phyloP scores from a whole-genome alignment of 2,113 vertebrate species.

The Stigmatopora nigra region DNA sequence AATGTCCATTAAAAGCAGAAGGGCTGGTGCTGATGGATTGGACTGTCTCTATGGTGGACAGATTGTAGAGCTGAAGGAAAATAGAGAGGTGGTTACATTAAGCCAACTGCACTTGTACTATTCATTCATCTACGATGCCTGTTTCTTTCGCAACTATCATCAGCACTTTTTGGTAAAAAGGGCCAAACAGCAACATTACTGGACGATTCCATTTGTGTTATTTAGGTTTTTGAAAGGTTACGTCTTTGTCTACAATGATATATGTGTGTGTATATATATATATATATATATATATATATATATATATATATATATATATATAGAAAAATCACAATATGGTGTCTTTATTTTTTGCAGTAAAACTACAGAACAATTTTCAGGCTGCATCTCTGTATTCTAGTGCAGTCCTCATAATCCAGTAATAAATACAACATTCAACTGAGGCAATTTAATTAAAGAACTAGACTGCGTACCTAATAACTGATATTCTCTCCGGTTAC shows the following conservation, averaged over 20 bases:
- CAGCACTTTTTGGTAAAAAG: neutral
- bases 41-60: slow-evolving; percentile 35
- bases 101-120: slow-evolving; percentile 1
- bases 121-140: slow-evolving; percentile 19
- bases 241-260: no score
- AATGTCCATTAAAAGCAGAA: slow-evolving; percentile 38
- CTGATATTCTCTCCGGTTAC: slow-evolving; percentile 22
- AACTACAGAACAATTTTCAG: slow-evolving; percentile 7
- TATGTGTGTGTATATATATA: no score
- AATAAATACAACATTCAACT: slow-evolving; percentile 15
- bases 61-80: slow-evolving; percentile 17
- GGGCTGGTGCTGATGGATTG: slow-evolving; percentile 52
- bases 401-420: slow-evolving; percentile 5
- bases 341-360: neutral
- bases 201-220: no score
- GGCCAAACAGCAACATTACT: no score
- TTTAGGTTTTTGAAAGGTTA: no score
- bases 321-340: no score
- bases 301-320: no score
- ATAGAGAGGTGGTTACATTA: slow-evolving; percentile 14
- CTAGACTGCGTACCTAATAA: slow-evolving; percentile 17
- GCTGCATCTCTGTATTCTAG: slow-evolving; percentile 13
- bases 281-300: no score
- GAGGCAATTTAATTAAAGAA: slow-evolving; percentile 15
- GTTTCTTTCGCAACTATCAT: neutral